Conservation (phyloP, 2,888 invertebrate genomes). For the Agrotis puta region DNA sequence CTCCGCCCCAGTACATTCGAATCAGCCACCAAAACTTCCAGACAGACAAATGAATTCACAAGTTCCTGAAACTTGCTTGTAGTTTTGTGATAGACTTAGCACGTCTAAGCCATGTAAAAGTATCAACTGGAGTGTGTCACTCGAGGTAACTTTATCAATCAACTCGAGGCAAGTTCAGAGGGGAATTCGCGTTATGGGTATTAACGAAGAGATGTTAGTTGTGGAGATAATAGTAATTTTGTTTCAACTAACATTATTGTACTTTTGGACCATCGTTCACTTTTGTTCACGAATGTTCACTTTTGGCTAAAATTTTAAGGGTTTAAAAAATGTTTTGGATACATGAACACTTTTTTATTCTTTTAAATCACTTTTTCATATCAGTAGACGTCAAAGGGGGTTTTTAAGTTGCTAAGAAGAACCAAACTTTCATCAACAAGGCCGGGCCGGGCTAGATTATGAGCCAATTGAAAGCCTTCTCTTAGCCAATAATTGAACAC, state of each 20-base stretch:
- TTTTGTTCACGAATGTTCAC: too few relatives aligned
- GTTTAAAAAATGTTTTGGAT: too few relatives aligned
- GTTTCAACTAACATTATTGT: neutral
- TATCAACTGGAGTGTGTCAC: constrained; percentile 56
- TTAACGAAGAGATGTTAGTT: constrained; percentile 22
- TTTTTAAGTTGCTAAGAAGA: too few relatives aligned
- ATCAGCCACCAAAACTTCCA: constrained; percentile 79
- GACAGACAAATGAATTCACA: constrained; percentile 88
- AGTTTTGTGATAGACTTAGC: constrained; percentile 78
- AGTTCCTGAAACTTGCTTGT: constrained; percentile 82
- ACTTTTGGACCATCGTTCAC: neutral
- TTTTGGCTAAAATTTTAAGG: too few relatives aligned
- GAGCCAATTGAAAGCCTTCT: too few relatives aligned
- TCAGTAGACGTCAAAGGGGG: too few relatives aligned
- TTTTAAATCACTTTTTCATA: too few relatives aligned
- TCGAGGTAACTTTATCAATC: constrained; percentile 63
- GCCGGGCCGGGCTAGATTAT: too few relatives aligned
- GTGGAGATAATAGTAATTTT: constrained; percentile 17
- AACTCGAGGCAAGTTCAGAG: constrained; percentile 30
- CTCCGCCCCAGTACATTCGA: constrained; percentile 59
- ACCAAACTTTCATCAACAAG: too few relatives aligned
- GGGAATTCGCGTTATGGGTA: constrained; percentile 24
- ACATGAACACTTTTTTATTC: too few relatives aligned
- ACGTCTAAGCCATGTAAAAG: constrained; percentile 62
- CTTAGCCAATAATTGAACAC: too few relatives aligned